These are phyloP conservation scores for Dicentrarchus labrax DNA, from an alignment of 2,113 vertebrate genomes.

Conservation along the genomic window DNA sequence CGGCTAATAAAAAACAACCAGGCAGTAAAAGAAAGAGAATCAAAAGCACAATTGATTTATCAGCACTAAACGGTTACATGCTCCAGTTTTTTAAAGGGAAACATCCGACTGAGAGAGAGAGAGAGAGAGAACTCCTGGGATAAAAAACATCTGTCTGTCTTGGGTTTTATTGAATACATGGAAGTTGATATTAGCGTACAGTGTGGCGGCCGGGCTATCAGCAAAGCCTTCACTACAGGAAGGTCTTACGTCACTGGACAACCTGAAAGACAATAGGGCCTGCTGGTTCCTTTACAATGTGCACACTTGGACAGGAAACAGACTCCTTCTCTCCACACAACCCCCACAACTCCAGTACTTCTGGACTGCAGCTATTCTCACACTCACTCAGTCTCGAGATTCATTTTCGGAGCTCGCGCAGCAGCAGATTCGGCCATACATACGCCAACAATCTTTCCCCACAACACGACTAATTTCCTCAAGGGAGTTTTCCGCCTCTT, in stretches of 20 bases:
- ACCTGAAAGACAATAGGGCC: constrained; percentile 73
- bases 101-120: constrained; percentile 49
- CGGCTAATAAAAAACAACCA: constrained; percentile 37
- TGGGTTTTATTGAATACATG: constrained; percentile 76
- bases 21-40: constrained; percentile 24
- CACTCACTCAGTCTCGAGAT: constrained; percentile 56
- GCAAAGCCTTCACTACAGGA: constrained; percentile 80
- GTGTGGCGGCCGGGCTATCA: constrained; percentile 69
- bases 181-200: constrained; percentile 74
- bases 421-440: constrained; percentile 9
- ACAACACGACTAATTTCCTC: constrained; percentile 53
- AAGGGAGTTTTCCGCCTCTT: constrained; percentile 41
- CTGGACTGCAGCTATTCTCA: constrained; percentile 52
- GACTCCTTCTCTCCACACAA: constrained; percentile 45
- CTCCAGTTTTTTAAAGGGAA: constrained; percentile 49
- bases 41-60: constrained; percentile 50
- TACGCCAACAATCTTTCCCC: constrained; percentile 34
- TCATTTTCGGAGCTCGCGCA: constrained; percentile 20
- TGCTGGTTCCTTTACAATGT: constrained; percentile 66
- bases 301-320: constrained; percentile 75
- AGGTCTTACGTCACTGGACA: constrained; percentile 68
- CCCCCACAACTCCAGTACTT: constrained; percentile 39
- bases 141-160: constrained; percentile 70
- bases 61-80: constrained; percentile 36
- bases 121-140: constrained; percentile 28